These are phyloP conservation scores for Hylia prasina DNA, from an alignment of 2,113 vertebrate species.

Conservation along the genomic window DNA sequence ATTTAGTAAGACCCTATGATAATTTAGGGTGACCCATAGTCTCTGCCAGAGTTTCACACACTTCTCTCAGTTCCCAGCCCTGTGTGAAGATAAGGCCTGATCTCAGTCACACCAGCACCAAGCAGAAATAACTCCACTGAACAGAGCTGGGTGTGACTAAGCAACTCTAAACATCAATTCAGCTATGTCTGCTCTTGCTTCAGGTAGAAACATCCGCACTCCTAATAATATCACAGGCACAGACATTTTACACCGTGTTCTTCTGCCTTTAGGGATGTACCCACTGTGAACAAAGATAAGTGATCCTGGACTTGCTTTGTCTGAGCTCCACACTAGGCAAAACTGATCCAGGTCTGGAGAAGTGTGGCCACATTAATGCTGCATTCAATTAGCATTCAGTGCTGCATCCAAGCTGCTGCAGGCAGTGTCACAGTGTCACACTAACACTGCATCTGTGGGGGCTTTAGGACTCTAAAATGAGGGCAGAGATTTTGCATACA, in stretches of 20 bases:
- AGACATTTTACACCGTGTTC: background rate
- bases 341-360: background rate
- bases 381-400: too few relatives aligned
- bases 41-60: background rate
- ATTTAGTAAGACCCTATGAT: background rate
- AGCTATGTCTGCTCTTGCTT: background rate
- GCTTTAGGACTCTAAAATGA: background rate
- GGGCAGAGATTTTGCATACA: background rate
- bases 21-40: background rate
- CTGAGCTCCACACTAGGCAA: background rate
- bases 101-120: background rate
- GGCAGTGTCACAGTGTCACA: background rate
- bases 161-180: background rate
- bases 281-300: background rate
- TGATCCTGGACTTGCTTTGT: background rate
- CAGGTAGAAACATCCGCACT: background rate
- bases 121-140: background rate
- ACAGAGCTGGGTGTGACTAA: background rate
- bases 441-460: accelerated
- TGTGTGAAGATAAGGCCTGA: background rate
- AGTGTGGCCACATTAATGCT: accelerated
- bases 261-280: background rate
- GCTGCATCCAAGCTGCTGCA: background rate
- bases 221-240: background rate
- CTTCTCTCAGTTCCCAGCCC: background rate